phyloP scores from a whole-genome alignment of 2,113 vertebrate species.

The Willisornis vidua region DNA sequence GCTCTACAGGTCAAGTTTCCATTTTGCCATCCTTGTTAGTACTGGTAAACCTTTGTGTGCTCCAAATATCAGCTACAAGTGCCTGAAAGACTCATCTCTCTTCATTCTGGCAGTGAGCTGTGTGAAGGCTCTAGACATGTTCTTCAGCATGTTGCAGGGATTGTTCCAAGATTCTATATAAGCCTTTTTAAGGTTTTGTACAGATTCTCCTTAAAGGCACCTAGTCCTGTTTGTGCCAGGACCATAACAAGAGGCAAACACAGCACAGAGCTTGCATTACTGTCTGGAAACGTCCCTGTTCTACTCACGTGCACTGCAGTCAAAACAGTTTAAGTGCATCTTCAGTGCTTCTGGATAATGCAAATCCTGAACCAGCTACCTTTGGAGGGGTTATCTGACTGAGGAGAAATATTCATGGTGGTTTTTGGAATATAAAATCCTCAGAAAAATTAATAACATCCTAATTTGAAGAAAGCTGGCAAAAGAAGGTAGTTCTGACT shows the following conservation, averaged over 20 bases:
- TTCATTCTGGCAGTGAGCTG: neutral
- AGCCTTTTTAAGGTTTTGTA: neutral
- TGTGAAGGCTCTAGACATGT: neutral
- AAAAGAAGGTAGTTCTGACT: neutral
- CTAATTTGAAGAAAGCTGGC: neutral
- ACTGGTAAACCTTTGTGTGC: neutral
- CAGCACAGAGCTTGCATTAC: neutral
- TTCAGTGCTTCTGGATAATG: neutral
- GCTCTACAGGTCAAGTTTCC: neutral
- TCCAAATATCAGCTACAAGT: neutral
- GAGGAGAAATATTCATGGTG: neutral
- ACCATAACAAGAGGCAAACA: neutral
- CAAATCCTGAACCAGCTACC: neutral
- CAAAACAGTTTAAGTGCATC: neutral
- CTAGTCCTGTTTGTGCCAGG: neutral
- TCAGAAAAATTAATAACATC: neutral
- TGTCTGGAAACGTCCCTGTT: fast-evolving
- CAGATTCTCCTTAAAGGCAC: neutral
- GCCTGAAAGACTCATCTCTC: neutral
- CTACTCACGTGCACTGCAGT: neutral
- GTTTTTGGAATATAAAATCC: neutral
- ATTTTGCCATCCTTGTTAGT: neutral
- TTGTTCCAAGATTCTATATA: neutral
- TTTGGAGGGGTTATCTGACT: neutral
- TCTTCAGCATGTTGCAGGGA: neutral